Conservation (phyloP, 1,140 invertebrate species). For the Macrosteles quadrilineatus region DNA sequence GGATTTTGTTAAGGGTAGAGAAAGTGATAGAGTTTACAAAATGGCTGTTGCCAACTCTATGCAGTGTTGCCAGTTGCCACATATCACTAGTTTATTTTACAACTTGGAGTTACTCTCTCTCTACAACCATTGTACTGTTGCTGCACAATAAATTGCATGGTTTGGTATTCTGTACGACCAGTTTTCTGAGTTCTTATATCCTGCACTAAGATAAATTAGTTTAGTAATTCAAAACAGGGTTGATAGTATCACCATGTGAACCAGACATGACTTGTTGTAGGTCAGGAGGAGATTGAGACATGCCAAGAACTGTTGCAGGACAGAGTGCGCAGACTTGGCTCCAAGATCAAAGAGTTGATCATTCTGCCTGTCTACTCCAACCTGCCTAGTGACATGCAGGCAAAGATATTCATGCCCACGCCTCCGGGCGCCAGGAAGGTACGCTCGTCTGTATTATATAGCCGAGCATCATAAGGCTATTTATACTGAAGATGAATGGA, state of each 20-base stretch:
- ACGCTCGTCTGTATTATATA: constrained; percentile 33
- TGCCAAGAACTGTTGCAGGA: constrained; percentile 93
- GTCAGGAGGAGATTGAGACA: constrained; percentile 70
- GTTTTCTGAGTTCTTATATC: no score
- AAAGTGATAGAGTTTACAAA: no score
- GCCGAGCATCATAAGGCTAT: background rate
- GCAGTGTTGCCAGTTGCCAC: no score
- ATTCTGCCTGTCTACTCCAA: constrained; percentile 98
- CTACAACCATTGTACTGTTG: no score
- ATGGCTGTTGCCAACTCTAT: no score
- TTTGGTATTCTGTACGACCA: constrained; percentile 71
- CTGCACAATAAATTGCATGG: no score
- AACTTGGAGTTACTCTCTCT: no score
- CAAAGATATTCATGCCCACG: constrained; percentile 96
- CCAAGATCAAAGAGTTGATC: constrained; percentile 90
- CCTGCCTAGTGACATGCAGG: constrained; percentile 97
- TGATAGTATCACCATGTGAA: no score
- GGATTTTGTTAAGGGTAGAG: no score
- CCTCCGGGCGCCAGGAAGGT: constrained; percentile 91
- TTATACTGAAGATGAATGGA: background rate
- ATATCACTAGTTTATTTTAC: no score
- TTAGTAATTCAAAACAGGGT: no score
- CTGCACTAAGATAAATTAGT: no score
- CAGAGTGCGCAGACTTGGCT: constrained; percentile 84
- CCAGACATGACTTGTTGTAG: constrained; percentile 69